These are phyloP conservation scores for Luscinia luscinia DNA, from an alignment of 2,797 vertebrate species.

Conservation along the genomic window DNA sequence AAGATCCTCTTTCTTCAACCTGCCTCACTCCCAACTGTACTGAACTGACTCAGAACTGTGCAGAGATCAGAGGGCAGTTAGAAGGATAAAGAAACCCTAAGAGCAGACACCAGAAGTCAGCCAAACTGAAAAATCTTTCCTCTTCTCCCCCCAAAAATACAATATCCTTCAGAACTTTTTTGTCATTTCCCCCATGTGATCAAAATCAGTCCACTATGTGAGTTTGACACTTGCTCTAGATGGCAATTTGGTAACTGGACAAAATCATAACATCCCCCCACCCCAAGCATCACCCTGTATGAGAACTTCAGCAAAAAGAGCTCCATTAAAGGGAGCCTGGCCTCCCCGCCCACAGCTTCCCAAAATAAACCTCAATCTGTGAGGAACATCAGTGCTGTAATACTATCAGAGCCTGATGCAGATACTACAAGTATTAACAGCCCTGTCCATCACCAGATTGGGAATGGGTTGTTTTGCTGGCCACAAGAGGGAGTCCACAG, in stretches of 20 bases:
- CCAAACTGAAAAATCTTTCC: not conserved
- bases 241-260: not conserved
- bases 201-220: not conserved
- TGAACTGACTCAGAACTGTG: not conserved
- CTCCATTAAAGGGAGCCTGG: not conserved
- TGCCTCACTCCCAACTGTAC: not conserved
- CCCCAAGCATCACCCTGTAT: not conserved
- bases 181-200: not conserved
- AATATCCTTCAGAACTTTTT: not conserved
- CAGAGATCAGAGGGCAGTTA: not conserved
- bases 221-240: not conserved
- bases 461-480: not conserved
- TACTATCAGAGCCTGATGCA: not conserved
- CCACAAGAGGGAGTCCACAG: slow-evolving; percentile 47
- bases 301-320: not conserved
- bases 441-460: not conserved
- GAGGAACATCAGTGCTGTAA: not conserved
- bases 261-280: not conserved
- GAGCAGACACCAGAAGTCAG: not conserved
- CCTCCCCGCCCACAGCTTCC: not conserved
- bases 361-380: slow-evolving; percentile 20
- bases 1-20: not conserved
- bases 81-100: not conserved
- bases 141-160: not conserved
- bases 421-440: not conserved